Evolutionary conservation across 2,888 invertebrate species (phyloP).

Genomic region (Dorcus parallelipipedus): DNA sequence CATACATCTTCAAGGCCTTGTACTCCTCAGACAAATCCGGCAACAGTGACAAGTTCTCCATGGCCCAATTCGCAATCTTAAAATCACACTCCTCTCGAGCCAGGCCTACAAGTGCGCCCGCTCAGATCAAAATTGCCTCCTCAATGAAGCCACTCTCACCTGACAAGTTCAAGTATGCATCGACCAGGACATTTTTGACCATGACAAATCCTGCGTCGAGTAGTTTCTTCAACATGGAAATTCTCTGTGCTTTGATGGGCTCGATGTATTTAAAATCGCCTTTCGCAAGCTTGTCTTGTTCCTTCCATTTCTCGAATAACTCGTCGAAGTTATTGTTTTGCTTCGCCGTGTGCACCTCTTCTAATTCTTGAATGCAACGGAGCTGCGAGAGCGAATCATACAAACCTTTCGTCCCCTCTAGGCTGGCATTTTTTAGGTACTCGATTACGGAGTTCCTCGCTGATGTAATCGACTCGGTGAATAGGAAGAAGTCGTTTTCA

Average conservation of each 20-base stretch:
- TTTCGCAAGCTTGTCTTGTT: constrained; percentile 54
- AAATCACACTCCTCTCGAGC: constrained; percentile 54
- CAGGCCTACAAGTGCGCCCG: constrained; percentile 45
- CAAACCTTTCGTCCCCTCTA: constrained; percentile 75
- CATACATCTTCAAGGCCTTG: constrained; percentile 50
- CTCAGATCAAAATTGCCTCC: not conserved
- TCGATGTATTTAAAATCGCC: constrained; percentile 72
- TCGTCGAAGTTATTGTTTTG: constrained; percentile 33
- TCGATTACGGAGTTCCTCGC: constrained; percentile 60
- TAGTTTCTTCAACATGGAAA: constrained; percentile 57
- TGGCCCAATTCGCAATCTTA: constrained; percentile 55
- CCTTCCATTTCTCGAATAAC: constrained; percentile 61
- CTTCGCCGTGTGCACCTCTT: constrained; percentile 56
- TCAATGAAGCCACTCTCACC: constrained; percentile 28
- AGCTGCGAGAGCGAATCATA: constrained; percentile 69
- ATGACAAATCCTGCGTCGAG: constrained; percentile 36
- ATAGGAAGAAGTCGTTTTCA: constrained; percentile 51
- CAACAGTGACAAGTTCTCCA: constrained; percentile 48
- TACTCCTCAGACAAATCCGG: constrained; percentile 42
- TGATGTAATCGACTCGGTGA: constrained; percentile 54
- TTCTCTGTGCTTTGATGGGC: constrained; percentile 67
- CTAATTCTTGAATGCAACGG: constrained; percentile 70
- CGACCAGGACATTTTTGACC: constrained; percentile 40
- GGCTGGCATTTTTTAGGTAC: constrained; percentile 63
- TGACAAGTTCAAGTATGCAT: constrained; percentile 44